Evolutionary conservation across 2,797 vertebrate species (phyloP), one percentile per base, ranked within the genome.

Genomic region (Oreochromis mossambicus): DNA sequence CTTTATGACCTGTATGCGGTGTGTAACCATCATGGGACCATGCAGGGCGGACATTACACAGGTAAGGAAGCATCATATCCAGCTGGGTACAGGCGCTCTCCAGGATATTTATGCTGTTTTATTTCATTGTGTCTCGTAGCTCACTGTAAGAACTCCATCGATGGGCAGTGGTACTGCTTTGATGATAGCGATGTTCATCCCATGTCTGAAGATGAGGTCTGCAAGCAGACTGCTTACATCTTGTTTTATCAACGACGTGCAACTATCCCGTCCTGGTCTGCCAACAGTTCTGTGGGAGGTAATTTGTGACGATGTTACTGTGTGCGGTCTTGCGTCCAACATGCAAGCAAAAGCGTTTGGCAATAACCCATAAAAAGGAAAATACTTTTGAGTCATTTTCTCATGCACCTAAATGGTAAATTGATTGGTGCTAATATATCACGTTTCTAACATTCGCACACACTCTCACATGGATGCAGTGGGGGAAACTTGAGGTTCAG

Each of bases 11-110:
- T 99, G 81, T 99, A 99, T 21, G 98, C 98, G 10, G 98, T 99
- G 88, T 99, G 98, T 92, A 99, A 99, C 92, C 98, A 99, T 90
- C 98, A 99, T 8, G 98, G 98, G 87, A 99, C 97, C 95, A 99
- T 99, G 98, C 98, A 99, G 89, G 98, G 98, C 50, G 98, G 98
- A 5, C 98, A 99, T 91, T 99, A 99, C 89, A 99, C 98, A 95
- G 98, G 98, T 97, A 91, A 82, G n/a, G 3, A 2, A 68, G 43
- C 80, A 6, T 4, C 36, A 51, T 14, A 15, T 21, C 2, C 32
- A 77, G 36, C 21, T 29, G n/a, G 4, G 21, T 13, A n/a, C 17
- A 32, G 21, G 58, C 77, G 15, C 36, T 34, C 14, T 21, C 10
- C 3, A 24, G 50, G 9, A 26, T 82, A 34, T 81, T 54, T 21